Evolutionary conservation across 2,797 vertebrate species (phyloP), one percentile per base, ranked within the genome.

Genomic region (Chanos chanos): DNA sequence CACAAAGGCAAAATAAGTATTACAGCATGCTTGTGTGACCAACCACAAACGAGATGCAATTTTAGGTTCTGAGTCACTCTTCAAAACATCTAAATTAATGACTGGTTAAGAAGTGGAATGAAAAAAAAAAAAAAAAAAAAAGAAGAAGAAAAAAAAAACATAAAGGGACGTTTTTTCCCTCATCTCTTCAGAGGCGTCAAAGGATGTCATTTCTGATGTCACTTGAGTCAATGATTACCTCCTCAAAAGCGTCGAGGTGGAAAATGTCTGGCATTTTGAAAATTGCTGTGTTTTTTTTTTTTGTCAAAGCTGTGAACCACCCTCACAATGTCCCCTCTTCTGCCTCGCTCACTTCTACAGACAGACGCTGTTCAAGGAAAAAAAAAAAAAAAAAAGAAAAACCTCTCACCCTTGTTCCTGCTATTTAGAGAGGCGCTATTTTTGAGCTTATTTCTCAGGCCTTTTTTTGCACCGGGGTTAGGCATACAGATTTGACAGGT

Each of bases 391-490:
- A n/a, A n/a, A n/a, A n/a, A n/a, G n/a, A n/a, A n/a, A n/a, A n/a
- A n/a, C n/a, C n/a, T n/a, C 4, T 5, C 28, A 18, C 27, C 3
- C 41, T 21, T n/a, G 8, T 22, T 25, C 16, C 27, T 49, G 64
- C 31, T 3, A 52, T 45, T 48, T 31, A 25, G 27, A 62, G 21
- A 54, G 36, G 37, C 56, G 31, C 66, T 71, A 69, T 76, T 75
- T 47, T 53, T 21, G 13, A 27, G 43, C 50, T 56, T 15, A 56
- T 63, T 74, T 56, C 64, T 43, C 64, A 58, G 71, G 61, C 64
- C 73, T 61, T 73, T 66, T 67, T 64, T 47, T 28, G 34, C 36
- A n/a, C 28, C 62, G 64, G 57, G 62, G 67, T 56, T 60, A 60
- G 18, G 61, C 55, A 67, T 13, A 56, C 16, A 55, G 34, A 21